Conservation (phyloP, 2,113 vertebrate species). For the Gallinago paraguaiae region DNA sequence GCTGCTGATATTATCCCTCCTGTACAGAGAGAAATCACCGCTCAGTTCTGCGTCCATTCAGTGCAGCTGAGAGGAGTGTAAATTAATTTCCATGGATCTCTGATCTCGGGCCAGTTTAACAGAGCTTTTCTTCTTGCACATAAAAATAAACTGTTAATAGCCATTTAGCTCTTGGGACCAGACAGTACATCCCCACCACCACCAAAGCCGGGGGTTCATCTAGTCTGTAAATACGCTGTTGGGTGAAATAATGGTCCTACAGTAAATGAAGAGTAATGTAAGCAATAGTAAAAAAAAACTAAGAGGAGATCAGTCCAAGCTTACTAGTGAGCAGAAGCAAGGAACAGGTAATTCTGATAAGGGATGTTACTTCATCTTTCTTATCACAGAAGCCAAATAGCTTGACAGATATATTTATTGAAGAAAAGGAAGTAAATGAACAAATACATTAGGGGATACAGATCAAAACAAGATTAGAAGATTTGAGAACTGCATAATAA, state of each 20-base stretch:
- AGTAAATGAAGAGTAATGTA: neutral
- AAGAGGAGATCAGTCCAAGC: neutral
- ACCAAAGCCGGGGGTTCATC: neutral
- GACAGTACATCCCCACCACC: neutral
- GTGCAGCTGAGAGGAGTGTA: neutral
- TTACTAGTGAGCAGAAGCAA: neutral
- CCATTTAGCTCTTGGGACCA: neutral
- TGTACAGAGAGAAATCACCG: neutral
- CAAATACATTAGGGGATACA: neutral
- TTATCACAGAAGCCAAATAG: neutral
- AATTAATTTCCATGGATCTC: neutral
- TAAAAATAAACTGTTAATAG: neutral
- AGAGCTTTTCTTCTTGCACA: constrained; percentile 9
- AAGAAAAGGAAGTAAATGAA: neutral
- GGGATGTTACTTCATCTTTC: neutral
- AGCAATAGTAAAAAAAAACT: neutral
- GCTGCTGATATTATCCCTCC: constrained; percentile 29
- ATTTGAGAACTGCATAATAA: neutral
- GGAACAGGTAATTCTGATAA: neutral
- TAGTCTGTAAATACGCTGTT: neutral
- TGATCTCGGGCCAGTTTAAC: constrained; percentile 6
- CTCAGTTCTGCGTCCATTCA: neutral
- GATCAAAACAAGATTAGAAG: neutral
- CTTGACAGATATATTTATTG: neutral
- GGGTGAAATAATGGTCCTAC: neutral